These are phyloP conservation scores for Hermaeophaga mercurialis DNA, from an alignment of 2,888 invertebrate genomes.

Conservation along the genomic window DNA sequence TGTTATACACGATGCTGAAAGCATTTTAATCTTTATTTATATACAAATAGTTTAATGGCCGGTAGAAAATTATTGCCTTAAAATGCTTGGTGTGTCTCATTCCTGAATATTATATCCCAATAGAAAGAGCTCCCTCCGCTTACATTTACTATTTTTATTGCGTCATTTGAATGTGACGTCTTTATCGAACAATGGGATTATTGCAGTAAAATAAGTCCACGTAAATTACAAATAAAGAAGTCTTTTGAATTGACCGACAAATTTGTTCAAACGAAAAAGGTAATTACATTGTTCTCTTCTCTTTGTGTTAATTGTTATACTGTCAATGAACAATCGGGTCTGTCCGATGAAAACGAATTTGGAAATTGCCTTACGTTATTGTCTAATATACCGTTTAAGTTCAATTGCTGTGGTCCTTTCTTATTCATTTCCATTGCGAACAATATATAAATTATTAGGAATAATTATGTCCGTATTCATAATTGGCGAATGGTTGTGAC, in stretches of 20 bases:
- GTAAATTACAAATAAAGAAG: background rate
- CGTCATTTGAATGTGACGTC: no score
- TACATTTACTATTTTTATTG: no score
- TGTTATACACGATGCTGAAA: background rate
- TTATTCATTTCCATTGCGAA: no score
- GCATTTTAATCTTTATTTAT: background rate
- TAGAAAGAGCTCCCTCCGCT: no score
- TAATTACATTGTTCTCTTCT: slow-evolving; percentile 17
- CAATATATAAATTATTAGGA: no score
- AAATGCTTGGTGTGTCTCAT: no score
- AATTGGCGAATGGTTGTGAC: no score
- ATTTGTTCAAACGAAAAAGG: slow-evolving; percentile 11
- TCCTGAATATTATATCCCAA: no score
- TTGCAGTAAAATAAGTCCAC: no score
- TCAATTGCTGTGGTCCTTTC: background rate
- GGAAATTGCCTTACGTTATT: background rate
- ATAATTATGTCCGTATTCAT: no score
- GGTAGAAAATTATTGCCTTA: background rate
- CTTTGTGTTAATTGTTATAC: slow-evolving; percentile 11
- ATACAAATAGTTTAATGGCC: background rate
- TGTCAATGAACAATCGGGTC: slow-evolving; percentile 4
- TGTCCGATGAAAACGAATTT: slow-evolving; percentile 1
- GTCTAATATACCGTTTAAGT: background rate
- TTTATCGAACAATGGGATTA: no score
- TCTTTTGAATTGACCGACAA: slow-evolving; percentile 11